phyloP scores from a whole-genome alignment of 2,888 invertebrate species.

The Peribatodes rhomboidaria region DNA sequence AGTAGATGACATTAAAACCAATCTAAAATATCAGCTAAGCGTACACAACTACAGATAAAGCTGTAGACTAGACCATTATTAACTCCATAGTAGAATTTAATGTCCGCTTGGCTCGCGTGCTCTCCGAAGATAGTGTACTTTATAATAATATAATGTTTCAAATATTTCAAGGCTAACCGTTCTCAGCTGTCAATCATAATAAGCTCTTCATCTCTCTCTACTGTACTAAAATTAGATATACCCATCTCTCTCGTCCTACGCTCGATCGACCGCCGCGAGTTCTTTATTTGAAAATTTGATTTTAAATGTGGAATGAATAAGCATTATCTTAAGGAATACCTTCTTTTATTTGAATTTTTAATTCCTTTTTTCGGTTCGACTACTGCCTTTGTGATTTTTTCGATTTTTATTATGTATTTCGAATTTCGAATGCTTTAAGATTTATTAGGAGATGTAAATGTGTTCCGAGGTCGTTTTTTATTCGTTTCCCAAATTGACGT shows the following conservation, averaged over 20 bases:
- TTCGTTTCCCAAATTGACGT: slow-evolving; percentile 59
- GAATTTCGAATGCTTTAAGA: slow-evolving; percentile 71
- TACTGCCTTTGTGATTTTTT: slow-evolving; percentile 76
- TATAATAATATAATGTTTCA: slow-evolving; percentile 87
- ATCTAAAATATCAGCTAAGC: no score
- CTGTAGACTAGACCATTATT: no score
- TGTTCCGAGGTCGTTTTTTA: slow-evolving; percentile 63
- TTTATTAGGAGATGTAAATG: slow-evolving; percentile 80
- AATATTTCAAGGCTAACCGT: slow-evolving; percentile 87
- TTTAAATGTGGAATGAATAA: slow-evolving; percentile 87
- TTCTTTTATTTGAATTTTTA: slow-evolving; percentile 85
- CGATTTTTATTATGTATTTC: slow-evolving; percentile 69
- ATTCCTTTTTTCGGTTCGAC: slow-evolving; percentile 80
- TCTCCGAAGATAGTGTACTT: slow-evolving; percentile 83
- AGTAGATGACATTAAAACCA: no score
- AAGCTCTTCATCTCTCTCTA: slow-evolving; percentile 80
- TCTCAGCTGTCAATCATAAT: slow-evolving; percentile 87
- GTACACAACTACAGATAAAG: no score
- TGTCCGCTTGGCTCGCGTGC: slow-evolving; percentile 76
- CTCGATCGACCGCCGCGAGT: slow-evolving; percentile 79
- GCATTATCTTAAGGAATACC: slow-evolving; percentile 85
- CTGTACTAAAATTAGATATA: slow-evolving; percentile 63
- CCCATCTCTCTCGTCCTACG: slow-evolving; percentile 69
- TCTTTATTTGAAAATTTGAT: slow-evolving; percentile 86
- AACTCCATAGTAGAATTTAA: slow-evolving; percentile 37